Evolutionary conservation across 2,797 vertebrate species (phyloP), one percentile per base, ranked within the genome.

Genomic region (Pachyuromys duprasi): DNA sequence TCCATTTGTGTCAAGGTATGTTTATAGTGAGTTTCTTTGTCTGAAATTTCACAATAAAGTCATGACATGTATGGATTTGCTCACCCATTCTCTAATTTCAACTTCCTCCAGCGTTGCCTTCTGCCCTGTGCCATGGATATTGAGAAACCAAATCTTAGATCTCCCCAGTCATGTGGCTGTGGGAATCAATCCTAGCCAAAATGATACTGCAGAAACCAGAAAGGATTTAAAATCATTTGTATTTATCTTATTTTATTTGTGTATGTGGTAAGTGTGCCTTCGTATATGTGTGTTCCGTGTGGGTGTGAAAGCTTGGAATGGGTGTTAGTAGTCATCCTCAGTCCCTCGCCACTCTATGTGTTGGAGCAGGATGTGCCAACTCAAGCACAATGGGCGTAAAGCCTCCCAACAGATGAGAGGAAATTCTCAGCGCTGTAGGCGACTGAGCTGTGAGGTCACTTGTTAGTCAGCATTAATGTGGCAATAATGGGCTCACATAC

Each of bases 401-500:
- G 24, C 49, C 39, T 81, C 28, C 26, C 53, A 65, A 63, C 49
- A 84, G 67, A 45, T 33, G 18, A 49, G 83, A 89, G n/a, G 82
- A 93, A 93, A 67, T 89, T 92, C 57, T 89, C 63, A 17, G 14
- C 78, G 17, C 62, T 81, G 53, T 70, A 72, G 72, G 26, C 60
- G 13, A 75, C 60, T 80, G 60, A 72, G 53, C 70, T 76, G 80
- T 81, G 78, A 65, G 33, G 28, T 84, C 20, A 36, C 62, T 60
- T 95, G 49, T 93, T 87, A 89, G 53, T 95, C 65, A 90, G 53
- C 39, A 33, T 75, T 86, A 60, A 72, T 76, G 42, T 75, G 42
- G 75, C 57, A 88, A 63, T 33, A 62, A 53, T 17, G 55, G 80
- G 78, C 81, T 87, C 70, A 91, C n/a, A 80, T 0, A 65, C n/a